A percentile compares a stretch with the other conserved stretches of the same genome.
These are phyloP conservation scores for Halictus quadricinctus DNA, from an alignment of 2,888 invertebrate species.

Conservation along the genomic window DNA sequence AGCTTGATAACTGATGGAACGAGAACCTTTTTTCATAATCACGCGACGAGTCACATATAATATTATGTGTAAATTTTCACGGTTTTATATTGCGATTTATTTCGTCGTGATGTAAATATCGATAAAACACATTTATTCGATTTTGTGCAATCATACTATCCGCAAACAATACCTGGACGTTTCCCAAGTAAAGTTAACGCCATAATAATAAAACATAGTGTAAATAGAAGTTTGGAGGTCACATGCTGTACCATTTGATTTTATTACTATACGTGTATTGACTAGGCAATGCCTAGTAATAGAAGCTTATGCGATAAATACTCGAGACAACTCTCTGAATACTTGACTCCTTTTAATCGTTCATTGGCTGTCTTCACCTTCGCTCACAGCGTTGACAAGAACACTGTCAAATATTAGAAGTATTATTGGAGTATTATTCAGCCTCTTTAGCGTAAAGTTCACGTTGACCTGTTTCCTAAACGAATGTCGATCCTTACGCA, in stretches of 20 bases:
- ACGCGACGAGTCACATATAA: constrained; percentile 16
- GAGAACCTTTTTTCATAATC: constrained; percentile 7
- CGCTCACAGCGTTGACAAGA: neutral
- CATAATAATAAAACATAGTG: constrained; percentile 20
- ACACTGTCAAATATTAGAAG: constrained; percentile 1
- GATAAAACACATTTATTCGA: constrained; percentile 35
- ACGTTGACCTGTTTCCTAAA: too few species aligned
- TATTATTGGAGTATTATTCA: too few species aligned
- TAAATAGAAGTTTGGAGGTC: constrained; percentile 36
- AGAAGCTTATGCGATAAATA: neutral
- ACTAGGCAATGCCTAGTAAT: neutral
- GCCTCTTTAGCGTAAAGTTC: too few species aligned
- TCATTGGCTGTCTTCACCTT: neutral
- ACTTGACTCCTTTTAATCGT: neutral
- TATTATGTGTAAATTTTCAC: constrained; percentile 32
- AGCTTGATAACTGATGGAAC: neutral
- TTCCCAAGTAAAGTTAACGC: neutral
- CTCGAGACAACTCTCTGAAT: neutral
- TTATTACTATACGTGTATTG: neutral
- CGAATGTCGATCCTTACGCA: too few species aligned
- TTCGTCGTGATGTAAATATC: constrained; percentile 45
- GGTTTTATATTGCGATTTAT: constrained; percentile 24
- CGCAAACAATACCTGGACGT: neutral
- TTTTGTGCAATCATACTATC: neutral
- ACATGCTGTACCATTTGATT: neutral